Conservation (phyloP, 2,888 invertebrate genomes). For the Gastracanthus pulcherrimus region DNA sequence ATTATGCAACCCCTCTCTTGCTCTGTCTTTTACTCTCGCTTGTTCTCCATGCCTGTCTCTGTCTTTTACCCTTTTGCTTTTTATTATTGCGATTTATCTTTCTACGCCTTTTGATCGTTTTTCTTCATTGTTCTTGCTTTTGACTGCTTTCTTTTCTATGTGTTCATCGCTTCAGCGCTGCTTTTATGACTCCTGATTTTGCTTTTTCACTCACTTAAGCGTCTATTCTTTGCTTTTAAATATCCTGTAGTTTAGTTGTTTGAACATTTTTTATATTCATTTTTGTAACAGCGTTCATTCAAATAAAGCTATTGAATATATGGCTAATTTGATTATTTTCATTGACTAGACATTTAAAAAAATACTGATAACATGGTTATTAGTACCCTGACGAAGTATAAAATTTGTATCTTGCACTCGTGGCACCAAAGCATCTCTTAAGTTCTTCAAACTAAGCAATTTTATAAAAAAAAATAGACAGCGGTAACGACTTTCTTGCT, state of each 20-base stretch:
- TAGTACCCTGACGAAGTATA: no score
- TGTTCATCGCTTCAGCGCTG: no score
- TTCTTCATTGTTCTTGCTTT: no score
- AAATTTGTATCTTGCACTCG: background rate
- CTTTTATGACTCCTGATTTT: no score
- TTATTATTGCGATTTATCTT: background rate
- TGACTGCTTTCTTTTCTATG: no score
- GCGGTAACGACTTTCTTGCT: slow-evolving; percentile 10
- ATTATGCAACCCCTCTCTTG: slow-evolving; percentile 64
- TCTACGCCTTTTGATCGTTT: no score
- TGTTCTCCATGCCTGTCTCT: background rate
- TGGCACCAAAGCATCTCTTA: background rate
- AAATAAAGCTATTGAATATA: no score
- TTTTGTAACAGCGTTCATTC: no score
- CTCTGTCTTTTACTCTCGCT: background rate
- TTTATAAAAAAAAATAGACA: slow-evolving; percentile 26
- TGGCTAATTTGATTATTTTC: no score
- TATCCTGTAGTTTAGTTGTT: background rate
- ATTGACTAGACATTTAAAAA: no score
- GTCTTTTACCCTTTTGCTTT: background rate
- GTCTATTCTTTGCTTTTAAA: background rate
- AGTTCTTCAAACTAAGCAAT: slow-evolving; percentile 11
- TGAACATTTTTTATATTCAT: no score
- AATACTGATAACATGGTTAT: no score
- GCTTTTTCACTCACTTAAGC: background rate